Base-by-base conservation (phyloP, 2,797 vertebrate species). In the Nannoperca australis region DNA sequence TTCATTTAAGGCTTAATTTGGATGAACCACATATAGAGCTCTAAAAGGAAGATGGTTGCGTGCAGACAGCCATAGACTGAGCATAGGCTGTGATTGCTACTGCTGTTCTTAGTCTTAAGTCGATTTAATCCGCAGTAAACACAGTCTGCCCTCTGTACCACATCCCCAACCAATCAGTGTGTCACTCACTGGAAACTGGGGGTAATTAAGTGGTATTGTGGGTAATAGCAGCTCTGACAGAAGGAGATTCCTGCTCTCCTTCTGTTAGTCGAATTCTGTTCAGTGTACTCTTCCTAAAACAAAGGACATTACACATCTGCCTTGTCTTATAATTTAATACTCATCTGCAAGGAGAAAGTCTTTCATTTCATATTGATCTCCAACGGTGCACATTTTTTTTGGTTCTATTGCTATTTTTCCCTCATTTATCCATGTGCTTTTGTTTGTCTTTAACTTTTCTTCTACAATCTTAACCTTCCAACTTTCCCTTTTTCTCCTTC, bases 151-250 rank as follows among this genome's bases (percentile, higher is more conserved):
- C 59, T 58, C 69, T 10, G 7, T 38, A 76, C 69, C 78, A 69
- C 42, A 82, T 76, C 55, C 20, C 81, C 75, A 78, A 76, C 78
- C 76, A 84, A 85, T 88, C 88, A 87, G 59, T 50, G 68, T 80
- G 86, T 90, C 88, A 81, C 64, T 84, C 45, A 88, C 73, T 83
- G 84, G 64, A 74, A 78, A 77, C 69, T 78, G 86, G 79, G 89
- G 85, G 61, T 75, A 89, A 89, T 92, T 78, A 91, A 79, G 85
- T 83, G 78, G 84, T 83, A 88, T 86, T 83, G 78, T 88, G 86
- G 89, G 80, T 85, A 88, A 91, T 85, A 24, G 65, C 82, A 30
- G 45, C 56, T 18, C 47, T 79, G 79, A 84, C 89, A 84, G 76
- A 47, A 71, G 47, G 72, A 80, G 70, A 67, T 72, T 79, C 70